phyloP scores from a whole-genome alignment of 2,888 invertebrate species.

The Argyra leucocephala region DNA sequence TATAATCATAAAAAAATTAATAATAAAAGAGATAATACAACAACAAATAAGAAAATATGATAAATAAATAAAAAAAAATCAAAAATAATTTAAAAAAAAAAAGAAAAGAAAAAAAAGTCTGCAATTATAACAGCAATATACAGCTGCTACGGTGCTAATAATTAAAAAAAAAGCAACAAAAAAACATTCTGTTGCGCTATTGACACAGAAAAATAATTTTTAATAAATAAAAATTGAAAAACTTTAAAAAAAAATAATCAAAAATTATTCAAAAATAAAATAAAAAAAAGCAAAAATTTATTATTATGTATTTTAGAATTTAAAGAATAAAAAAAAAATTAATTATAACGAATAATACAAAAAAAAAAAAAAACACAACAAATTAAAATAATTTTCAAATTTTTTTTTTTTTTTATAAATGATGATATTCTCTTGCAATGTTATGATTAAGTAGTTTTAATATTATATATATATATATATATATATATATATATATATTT shows the following conservation, averaged over 20 bases:
- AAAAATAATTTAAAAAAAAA: background rate
- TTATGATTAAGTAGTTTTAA: conserved; percentile 12
- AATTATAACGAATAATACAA: too few species aligned
- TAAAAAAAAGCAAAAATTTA: too few species aligned
- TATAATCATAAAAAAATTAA: conserved; percentile 22
- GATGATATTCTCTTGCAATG: conserved; percentile 4
- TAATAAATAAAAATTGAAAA: too few species aligned
- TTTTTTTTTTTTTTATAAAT: background rate
- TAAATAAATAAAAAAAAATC: background rate
- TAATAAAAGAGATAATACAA: conserved; percentile 25
- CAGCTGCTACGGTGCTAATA: background rate
- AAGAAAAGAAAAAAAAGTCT: background rate
- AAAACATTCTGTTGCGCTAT: background rate
- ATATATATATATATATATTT: conserved; percentile 12
- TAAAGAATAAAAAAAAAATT: too few species aligned
- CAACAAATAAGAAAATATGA: conserved; percentile 14
- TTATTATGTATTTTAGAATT: too few species aligned
- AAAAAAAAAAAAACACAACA: too few species aligned
- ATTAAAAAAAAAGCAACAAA: background rate
- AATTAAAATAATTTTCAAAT: background rate
- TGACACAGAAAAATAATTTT: background rate
- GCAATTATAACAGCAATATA: conserved; percentile 1
- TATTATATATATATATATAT: conserved; percentile 14
- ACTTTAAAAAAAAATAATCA: too few species aligned
- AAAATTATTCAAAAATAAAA: too few species aligned